Conservation (phyloP, 2,113 vertebrate genomes). For the Caloenas nicobarica region DNA sequence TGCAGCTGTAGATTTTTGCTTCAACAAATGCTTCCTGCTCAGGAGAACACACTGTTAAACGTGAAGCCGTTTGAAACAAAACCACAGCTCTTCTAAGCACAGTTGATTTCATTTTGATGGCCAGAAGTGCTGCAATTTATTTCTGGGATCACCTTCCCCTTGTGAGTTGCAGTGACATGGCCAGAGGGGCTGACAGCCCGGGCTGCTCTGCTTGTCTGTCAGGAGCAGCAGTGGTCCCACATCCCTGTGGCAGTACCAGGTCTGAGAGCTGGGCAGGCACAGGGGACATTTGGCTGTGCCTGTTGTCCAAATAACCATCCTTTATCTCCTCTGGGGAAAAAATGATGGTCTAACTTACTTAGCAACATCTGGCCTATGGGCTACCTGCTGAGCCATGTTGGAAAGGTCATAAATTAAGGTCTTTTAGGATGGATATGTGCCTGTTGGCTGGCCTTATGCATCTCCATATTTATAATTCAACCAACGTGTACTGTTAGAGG, state of each 20-base stretch:
- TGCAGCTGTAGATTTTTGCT: not conserved
- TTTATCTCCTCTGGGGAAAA: not conserved
- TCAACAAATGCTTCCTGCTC: not conserved
- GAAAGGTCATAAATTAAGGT: not conserved
- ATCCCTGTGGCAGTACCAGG: rapidly evolving
- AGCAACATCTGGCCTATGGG: not conserved
- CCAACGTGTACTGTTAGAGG: rapidly evolving
- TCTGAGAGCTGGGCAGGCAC: not conserved
- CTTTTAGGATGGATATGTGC: not conserved
- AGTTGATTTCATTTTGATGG: not conserved
- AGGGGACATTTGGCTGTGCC: not conserved
- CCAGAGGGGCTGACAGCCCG: not conserved
- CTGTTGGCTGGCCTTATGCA: not conserved
- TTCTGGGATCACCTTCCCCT: not conserved
- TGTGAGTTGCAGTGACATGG: not conserved
- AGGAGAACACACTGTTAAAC: not conserved
- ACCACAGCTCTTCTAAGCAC: not conserved
- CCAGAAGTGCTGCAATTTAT: not conserved
- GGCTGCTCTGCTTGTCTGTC: not conserved
- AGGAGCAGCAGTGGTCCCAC: not conserved
- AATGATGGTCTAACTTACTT: not conserved
- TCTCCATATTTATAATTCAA: not conserved
- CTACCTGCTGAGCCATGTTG: not conserved
- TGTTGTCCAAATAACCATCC: not conserved
- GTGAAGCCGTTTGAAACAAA: not conserved